Conservation (phyloP, 1,140 invertebrate species). For the Triops cancriformis region DNA sequence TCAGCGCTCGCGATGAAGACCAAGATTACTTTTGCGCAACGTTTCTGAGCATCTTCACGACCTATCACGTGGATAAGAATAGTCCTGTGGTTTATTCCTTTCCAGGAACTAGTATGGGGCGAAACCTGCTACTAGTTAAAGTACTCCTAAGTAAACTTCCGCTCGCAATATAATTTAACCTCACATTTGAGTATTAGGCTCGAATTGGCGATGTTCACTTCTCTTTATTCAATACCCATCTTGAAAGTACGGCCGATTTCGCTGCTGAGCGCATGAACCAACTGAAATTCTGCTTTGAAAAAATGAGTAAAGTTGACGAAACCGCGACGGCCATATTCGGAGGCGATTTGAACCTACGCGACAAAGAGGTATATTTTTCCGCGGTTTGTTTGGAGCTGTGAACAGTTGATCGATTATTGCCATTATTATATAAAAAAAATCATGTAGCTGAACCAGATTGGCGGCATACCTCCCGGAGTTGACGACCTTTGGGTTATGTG, state of each 20-base stretch:
- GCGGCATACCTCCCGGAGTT: constrained; percentile 42
- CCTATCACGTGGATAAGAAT: constrained; percentile 37
- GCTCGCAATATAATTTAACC: not conserved
- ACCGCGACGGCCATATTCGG: constrained; percentile 47
- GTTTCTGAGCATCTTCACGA: constrained; percentile 41
- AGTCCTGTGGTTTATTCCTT: constrained; percentile 42
- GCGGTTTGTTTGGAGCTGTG: no score
- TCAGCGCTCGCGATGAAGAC: constrained; percentile 35
- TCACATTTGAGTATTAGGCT: constrained; percentile 36
- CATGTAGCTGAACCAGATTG: constrained; percentile 40
- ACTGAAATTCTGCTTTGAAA: constrained; percentile 41
- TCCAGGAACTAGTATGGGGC: constrained; percentile 43
- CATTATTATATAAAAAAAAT: constrained; percentile 30
- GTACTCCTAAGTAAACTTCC: not conserved
- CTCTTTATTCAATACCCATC: constrained; percentile 47
- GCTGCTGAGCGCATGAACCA: constrained; percentile 43
- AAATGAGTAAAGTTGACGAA: constrained; percentile 35
- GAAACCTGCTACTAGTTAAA: constrained; percentile 44
- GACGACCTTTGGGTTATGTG: constrained; percentile 49
- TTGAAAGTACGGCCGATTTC: constrained; percentile 50
- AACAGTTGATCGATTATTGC: no score
- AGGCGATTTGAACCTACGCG: constrained; percentile 52
- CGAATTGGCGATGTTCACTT: constrained; percentile 43
- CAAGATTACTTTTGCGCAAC: constrained; percentile 45
- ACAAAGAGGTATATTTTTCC: constrained; percentile 45